Evolutionary conservation across 2,888 invertebrate species (phyloP), one percentile per base, ranked within the genome.

Genomic region (Nebria salina): DNA sequence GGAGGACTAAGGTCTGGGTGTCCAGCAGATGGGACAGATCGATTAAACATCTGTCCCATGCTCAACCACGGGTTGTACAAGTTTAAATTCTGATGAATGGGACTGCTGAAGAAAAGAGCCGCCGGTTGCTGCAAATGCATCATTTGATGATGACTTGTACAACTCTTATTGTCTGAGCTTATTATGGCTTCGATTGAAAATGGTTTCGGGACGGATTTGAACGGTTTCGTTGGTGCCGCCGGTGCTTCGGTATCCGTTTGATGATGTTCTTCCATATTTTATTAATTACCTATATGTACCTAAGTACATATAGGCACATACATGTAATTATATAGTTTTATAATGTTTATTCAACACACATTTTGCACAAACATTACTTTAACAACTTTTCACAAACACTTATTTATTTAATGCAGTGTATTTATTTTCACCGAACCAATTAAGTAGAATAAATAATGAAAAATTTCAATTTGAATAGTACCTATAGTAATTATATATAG

Each of bases 131-230:
- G 68, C 68, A 41, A 65, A 65, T 2, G 75, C 20, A 20, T 20
- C 43, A 15, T 65, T 43, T 11, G 76, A 41, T 9, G 72, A 34
- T 72, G 43, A 13, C 25, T 34, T 25, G 25, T 7, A n/a, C 20
- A 11, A n/a, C 73, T 73, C 2, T 34, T 73, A n/a, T 11, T 72
- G 26, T 76, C 76, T 11, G 76, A 76, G 84, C 89, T 88, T 86
- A 93, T 93, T 41, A 93, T 85, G 0, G 92, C 92, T 87, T 93
- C 93, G 72, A 93, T 93, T 0, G 92, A 91, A 86, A 93, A 93
- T 0, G 93, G 92, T 84, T 91, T 92, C 2, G 92, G 92, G 76
- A 90, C 89, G 2, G 88, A 86, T 84, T 88, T 89, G 34, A 81
- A 54, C 13, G 81, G 66, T 66, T 65, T 20, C 20, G 20, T 65